Evolutionary conservation across 2,797 vertebrate genomes (phyloP).

Genomic region (Morelia viridis): DNA sequence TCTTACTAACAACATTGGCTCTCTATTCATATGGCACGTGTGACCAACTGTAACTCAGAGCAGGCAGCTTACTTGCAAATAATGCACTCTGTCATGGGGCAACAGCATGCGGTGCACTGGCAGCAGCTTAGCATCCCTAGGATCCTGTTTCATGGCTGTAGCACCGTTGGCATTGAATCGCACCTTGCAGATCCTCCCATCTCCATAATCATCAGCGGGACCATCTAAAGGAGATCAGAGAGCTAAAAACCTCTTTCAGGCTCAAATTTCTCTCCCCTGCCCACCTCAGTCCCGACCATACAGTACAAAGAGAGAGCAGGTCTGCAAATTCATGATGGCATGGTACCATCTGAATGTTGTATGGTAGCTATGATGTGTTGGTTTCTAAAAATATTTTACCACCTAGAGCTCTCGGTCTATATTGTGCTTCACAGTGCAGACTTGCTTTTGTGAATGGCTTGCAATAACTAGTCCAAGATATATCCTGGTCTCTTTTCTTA

Average conservation of each 20-base stretch:
- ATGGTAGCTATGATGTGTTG: not conserved
- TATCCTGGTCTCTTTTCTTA: not conserved
- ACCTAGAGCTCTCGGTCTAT: not conserved
- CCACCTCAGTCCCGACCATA: not conserved
- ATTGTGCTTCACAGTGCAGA: not conserved
- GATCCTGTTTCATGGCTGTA: slow-evolving; percentile 69
- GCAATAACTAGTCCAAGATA: not conserved
- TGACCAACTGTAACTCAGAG: not conserved
- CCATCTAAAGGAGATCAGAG: slow-evolving; percentile 66
- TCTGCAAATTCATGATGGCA: not conserved
- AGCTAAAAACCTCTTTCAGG: not conserved
- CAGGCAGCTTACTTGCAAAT: slow-evolving; percentile 73
- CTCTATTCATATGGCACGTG: not conserved
- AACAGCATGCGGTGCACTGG: slow-evolving; percentile 77
- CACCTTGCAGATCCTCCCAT: slow-evolving; percentile 78
- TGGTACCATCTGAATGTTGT: not conserved
- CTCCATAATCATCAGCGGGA: slow-evolving; percentile 73
- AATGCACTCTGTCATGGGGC: slow-evolving; percentile 78
- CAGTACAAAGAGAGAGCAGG: not conserved
- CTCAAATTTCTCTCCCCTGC: not conserved
- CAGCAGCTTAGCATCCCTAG: slow-evolving; percentile 76
- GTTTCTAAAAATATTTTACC: not conserved
- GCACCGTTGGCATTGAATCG: slow-evolving; percentile 78
- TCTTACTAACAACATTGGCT: not conserved
- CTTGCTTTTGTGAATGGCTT: not conserved